Percentiles rank a stretch among this genome's conserved stretches.
phyloP scores from a whole-genome alignment of 2,113 vertebrate genomes.

The Scatophagus argus region DNA sequence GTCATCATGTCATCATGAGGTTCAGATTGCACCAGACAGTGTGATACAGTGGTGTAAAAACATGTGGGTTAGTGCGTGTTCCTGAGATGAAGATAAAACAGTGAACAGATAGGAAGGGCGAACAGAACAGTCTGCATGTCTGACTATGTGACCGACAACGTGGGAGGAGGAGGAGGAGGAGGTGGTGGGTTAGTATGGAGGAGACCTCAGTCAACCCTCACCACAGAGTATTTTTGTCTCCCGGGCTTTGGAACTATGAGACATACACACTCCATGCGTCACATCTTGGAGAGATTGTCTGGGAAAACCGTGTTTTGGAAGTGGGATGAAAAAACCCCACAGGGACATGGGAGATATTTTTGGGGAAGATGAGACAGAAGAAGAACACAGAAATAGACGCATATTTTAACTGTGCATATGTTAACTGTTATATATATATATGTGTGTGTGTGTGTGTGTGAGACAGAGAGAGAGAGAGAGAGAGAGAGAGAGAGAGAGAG shows the following conservation, averaged over 20 bases:
- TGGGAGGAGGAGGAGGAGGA: background rate
- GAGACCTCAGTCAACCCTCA: constrained; percentile 61
- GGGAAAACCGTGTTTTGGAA: constrained; percentile 75
- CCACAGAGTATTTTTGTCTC: constrained; percentile 75
- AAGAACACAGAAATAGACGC: constrained; percentile 16
- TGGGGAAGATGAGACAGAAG: constrained; percentile 48
- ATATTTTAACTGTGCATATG: background rate
- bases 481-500: too few species aligned
- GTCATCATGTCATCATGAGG: background rate
- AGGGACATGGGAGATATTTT: constrained; percentile 55
- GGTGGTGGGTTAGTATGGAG: background rate
- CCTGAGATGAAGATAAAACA: constrained; percentile 40
- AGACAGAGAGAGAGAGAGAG: too few species aligned
- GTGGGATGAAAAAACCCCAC: constrained; percentile 6
- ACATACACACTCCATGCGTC: constrained; percentile 73
- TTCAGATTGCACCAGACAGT: constrained; percentile 25
- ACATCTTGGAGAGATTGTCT: constrained; percentile 80
- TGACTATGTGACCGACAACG: constrained; percentile 24
- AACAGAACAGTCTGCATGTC: constrained; percentile 21
- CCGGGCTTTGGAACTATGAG: constrained; percentile 44
- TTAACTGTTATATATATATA: background rate
- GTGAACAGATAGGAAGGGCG: constrained; percentile 25
- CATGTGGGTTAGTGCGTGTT: constrained; percentile 43
- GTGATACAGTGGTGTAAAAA: constrained; percentile 20
- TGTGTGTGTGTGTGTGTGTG: too few species aligned